Base-by-base conservation (phyloP, 2,888 invertebrate genomes). In the Cephus pygmeus region DNA sequence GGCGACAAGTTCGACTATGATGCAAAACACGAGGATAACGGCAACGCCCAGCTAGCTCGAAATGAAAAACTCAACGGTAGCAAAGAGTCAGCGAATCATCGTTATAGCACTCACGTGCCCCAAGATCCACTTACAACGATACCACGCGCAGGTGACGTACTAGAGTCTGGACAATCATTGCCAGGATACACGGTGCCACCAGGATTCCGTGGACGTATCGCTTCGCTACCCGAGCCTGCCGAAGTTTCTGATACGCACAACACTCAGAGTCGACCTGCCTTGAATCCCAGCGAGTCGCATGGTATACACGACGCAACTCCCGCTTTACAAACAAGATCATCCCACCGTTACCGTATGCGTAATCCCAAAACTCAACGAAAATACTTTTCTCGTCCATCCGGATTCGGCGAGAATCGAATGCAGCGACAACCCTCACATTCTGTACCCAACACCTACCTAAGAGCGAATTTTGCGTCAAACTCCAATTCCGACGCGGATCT, bases 171-270 rank as follows among this genome's bases (percentile, higher is more conserved):
- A 23, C 93, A 95, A 85, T 90, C 93, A 79, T 89, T 97, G 84
- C 94, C 96, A 76, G 94, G 96, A 78, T 94, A 95, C 90, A 93
- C 93, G 84, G 93, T 97, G 90, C 94, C 96, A 79, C 88, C 93
- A 80, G 94, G 97, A 80, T 94, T 95, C 77, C 93, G 96, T 76
- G 95, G 95, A 75, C 93, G 94, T 77, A 94, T 96, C 74, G 91
- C 91, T 78, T 95, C 95, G 0, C 93, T 94, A 11, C 93, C 95
- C 0, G 94, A 94, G 33, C 94, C 94, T 77, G 93, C 93, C 30
- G 91, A 93, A 84, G 94, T 94, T 1, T 94, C 93, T 76, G 93
- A 71, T 31, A 31, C 31, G 0, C 9, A 6, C 56, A 9, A 56
- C 56, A 9, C 23, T 56, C 56, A 56, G 1, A 56, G 56, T 23